Percentiles rank a stretch among this genome's conserved stretches.
These are phyloP conservation scores for Lophius piscatorius DNA, from an alignment of 2,113 vertebrate species.

Conservation along the genomic window DNA sequence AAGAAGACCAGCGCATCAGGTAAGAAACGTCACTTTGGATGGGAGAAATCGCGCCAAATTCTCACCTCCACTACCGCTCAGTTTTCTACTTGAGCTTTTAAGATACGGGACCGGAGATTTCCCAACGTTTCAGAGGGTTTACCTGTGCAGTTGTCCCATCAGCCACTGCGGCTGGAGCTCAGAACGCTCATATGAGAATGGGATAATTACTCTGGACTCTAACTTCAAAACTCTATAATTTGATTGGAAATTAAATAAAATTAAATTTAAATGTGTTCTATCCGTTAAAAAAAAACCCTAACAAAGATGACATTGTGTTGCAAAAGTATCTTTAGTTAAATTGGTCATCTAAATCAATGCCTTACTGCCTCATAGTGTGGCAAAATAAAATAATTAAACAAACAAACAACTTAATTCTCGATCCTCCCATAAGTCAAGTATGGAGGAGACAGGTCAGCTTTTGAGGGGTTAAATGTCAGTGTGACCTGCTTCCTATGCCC, in stretches of 20 bases:
- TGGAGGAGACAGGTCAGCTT: constrained; percentile 24
- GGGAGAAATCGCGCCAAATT: constrained; percentile 23
- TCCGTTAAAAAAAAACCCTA: constrained; percentile 33
- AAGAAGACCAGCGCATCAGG: constrained; percentile 78
- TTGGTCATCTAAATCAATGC: constrained; percentile 14
- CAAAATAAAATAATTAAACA: background rate
- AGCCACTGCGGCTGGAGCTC: constrained; percentile 16
- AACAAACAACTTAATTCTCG: constrained; percentile 9
- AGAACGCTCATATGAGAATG: constrained; percentile 33
- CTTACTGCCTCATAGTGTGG: constrained; percentile 1
- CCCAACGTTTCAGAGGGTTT: constrained; percentile 53
- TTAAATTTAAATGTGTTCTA: constrained; percentile 37
- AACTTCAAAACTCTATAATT: constrained; percentile 22
- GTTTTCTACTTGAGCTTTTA: no score
- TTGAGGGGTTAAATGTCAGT: constrained; percentile 57
- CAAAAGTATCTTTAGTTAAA: constrained; percentile 35
- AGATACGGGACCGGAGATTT: constrained; percentile 52
- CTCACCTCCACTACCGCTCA: background rate
- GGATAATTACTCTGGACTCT: constrained; percentile 19
- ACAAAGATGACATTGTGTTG: constrained; percentile 36
- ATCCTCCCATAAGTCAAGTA: constrained; percentile 30
- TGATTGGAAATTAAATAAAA: constrained; percentile 21
- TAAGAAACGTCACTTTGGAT: constrained; percentile 56
- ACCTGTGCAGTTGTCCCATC: constrained; percentile 30
- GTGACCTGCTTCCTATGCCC: constrained; percentile 71